Evolutionary conservation across 1,140 invertebrate species (phyloP).

Genomic region (Venturia canescens): DNA sequence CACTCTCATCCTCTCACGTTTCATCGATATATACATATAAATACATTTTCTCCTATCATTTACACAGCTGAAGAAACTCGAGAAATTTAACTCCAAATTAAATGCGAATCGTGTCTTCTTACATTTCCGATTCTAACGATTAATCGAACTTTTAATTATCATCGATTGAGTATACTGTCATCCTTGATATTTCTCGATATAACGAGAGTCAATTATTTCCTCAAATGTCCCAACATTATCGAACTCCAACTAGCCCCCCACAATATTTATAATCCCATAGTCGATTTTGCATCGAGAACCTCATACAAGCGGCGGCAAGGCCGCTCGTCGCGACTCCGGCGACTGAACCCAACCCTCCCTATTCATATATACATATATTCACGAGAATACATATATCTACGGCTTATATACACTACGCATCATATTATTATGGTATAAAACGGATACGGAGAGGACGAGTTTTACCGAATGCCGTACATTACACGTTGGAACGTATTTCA

Average conservation of each 20-base stretch:
- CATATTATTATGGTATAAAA: conserved; percentile 40
- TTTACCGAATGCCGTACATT: conserved; percentile 24
- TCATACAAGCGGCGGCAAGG: conserved; percentile 23
- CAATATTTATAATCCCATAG: background rate
- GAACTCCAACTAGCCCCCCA: too few species aligned
- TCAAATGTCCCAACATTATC: too few species aligned
- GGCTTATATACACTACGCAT: conserved; percentile 42
- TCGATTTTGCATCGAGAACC: background rate
- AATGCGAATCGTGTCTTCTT: too few species aligned
- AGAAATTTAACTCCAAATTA: background rate
- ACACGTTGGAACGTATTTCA: conserved; percentile 18
- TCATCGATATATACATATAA: background rate
- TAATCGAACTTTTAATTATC: too few species aligned
- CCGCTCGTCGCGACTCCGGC: conserved; percentile 42
- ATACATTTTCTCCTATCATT: too few species aligned
- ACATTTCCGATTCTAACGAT: too few species aligned
- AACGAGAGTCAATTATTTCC: too few species aligned
- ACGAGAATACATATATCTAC: background rate
- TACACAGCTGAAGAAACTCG: too few species aligned
- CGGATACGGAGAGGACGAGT: conserved; percentile 23
- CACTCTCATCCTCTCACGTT: background rate
- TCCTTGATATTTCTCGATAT: too few species aligned
- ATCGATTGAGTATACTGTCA: too few species aligned
- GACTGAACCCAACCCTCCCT: conserved; percentile 29
- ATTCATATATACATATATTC: background rate